phyloP scores from a whole-genome alignment of 2,113 vertebrate species.

The Oceanodroma tethys region DNA sequence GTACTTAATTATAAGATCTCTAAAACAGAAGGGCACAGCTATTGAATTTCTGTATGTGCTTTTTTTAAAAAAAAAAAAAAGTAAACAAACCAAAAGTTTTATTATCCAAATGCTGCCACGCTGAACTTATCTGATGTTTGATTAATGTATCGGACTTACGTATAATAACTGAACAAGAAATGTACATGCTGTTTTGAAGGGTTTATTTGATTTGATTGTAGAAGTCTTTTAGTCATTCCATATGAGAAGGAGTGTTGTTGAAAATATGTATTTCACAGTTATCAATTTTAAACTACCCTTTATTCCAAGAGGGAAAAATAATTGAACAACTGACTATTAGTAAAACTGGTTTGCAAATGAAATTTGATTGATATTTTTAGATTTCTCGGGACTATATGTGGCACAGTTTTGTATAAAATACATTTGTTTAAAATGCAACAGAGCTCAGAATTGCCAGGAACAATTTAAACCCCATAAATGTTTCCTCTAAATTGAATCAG shows the following conservation, averaged over 20 bases:
- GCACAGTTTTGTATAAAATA: constrained; percentile 43
- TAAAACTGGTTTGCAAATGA: constrained; percentile 43
- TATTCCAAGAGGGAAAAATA: constrained; percentile 31
- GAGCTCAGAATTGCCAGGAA: constrained; percentile 55
- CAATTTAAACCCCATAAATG: constrained; percentile 66
- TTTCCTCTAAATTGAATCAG: constrained; percentile 70
- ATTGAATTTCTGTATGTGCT: neutral
- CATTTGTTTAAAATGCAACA: constrained; percentile 64
- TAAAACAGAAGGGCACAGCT: neutral
- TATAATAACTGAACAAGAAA: neutral
- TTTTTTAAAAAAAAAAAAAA: neutral
- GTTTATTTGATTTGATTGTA: constrained; percentile 28
- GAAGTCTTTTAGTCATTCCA: constrained; percentile 7
- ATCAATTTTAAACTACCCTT: constrained; percentile 26
- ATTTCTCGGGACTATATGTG: constrained; percentile 17
- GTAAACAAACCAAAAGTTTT: neutral
- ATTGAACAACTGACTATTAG: constrained; percentile 5
- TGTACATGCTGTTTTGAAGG: neutral
- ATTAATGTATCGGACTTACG: neutral
- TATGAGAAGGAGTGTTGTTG: neutral
- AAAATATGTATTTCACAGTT: constrained; percentile 42
- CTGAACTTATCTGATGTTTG: neutral
- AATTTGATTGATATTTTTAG: constrained; percentile 45
- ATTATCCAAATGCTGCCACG: neutral
- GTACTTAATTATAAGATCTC: neutral